Evolutionary conservation across 2,888 invertebrate species (phyloP).

Genomic region (Eulithis prunata): DNA sequence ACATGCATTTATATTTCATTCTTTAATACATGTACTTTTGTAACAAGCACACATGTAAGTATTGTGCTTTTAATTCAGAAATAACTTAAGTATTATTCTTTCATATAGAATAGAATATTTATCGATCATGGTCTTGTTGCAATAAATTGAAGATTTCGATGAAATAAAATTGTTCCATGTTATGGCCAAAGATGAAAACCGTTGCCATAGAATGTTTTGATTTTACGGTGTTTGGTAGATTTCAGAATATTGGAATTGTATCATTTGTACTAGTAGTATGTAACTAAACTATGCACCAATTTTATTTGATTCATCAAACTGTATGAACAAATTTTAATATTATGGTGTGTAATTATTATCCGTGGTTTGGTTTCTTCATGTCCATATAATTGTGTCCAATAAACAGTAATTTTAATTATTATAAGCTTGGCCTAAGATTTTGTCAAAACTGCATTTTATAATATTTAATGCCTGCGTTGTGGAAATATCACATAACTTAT

Average conservation of each 20-base stretch:
- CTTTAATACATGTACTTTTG: conserved; percentile 1
- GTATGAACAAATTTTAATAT: conserved; percentile 3
- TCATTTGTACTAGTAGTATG: not conserved
- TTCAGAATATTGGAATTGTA: not conserved
- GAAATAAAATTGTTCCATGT: conserved; percentile 33
- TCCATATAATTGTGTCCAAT: conserved; percentile 12
- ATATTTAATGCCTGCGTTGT: conserved; percentile 15
- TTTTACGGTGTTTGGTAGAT: conserved; percentile 6
- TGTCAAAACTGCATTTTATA: conserved; percentile 19
- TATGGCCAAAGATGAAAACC: conserved; percentile 39
- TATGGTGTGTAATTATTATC: not conserved
- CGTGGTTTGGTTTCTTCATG: not conserved
- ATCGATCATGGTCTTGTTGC: conserved; percentile 25
- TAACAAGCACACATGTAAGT: conserved; percentile 9
- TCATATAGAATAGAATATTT: conserved; percentile 1
- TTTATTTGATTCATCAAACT: not conserved
- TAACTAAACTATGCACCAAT: not conserved
- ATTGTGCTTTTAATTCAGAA: conserved; percentile 1
- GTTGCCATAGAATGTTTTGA: conserved; percentile 28
- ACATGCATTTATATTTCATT: conserved; percentile 13
- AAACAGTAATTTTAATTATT: not conserved
- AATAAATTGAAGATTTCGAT: conserved; percentile 27
- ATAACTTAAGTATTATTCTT: not conserved
- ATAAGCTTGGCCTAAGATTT: conserved; percentile 20
- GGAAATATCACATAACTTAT: conserved; percentile 13